phyloP scores from a whole-genome alignment of 2,113 vertebrate species.

The Naja naja region DNA sequence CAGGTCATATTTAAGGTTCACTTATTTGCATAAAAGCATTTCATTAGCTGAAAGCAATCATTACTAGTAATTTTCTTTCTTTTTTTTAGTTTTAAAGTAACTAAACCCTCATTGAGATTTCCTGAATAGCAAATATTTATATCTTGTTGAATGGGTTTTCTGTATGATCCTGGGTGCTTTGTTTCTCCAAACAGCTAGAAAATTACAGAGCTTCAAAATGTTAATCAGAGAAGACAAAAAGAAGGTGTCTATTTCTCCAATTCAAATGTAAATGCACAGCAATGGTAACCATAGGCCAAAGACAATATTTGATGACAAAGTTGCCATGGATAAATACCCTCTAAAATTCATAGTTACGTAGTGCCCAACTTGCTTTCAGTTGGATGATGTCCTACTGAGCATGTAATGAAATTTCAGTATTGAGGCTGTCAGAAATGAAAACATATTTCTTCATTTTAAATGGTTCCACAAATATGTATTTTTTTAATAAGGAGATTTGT shows the following conservation, averaged over 20 bases:
- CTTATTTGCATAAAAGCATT: conserved; percentile 98
- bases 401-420: conserved; percentile 41
- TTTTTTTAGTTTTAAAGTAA: conserved; percentile 86
- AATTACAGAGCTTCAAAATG: conserved; percentile 82
- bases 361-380: conserved; percentile 54
- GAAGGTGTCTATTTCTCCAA: conserved; percentile 74
- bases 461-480: neutral
- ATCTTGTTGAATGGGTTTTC: conserved; percentile 88
- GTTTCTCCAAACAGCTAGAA: conserved; percentile 78
- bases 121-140: conserved; percentile 95
- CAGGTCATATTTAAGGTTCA: conserved; percentile 95
- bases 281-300: conserved; percentile 73
- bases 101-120: conserved; percentile 86
- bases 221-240: conserved; percentile 81
- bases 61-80: conserved; percentile 92
- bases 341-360: conserved; percentile 65
- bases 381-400: conserved; percentile 47
- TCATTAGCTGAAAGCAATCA: conserved; percentile 95
- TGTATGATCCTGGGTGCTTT: conserved; percentile 75
- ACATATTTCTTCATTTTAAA: neutral
- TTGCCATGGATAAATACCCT: conserved; percentile 77
- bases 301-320: conserved; percentile 79
- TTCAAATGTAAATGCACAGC: conserved; percentile 76
- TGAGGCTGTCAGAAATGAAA: conserved; percentile 41
- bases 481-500: neutral